These are phyloP conservation scores for Eurystomus gularis DNA, from an alignment of 2,113 vertebrate genomes.

Conservation along the genomic window DNA sequence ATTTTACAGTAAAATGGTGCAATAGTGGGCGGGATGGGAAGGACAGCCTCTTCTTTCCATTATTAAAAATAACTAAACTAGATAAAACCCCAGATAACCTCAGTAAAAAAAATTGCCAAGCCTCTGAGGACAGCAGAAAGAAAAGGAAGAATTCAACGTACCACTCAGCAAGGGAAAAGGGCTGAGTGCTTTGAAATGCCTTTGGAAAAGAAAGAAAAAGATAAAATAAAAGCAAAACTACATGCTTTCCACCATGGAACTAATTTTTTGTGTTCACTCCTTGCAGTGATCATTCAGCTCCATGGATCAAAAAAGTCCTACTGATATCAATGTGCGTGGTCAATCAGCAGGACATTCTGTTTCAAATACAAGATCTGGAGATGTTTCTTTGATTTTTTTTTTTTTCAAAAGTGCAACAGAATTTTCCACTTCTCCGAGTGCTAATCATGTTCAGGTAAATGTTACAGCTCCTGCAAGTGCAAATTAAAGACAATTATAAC, in stretches of 20 bases:
- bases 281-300: constrained; percentile 1
- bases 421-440: constrained; percentile 31
- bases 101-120: background rate
- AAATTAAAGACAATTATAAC: constrained; percentile 63
- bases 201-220: background rate
- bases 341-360: constrained; percentile 49
- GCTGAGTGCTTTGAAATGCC: background rate
- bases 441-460: constrained; percentile 28
- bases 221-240: background rate
- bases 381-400: constrained; percentile 25
- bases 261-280: constrained; percentile 9
- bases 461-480: constrained; percentile 36
- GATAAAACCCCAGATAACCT: constrained; percentile 35
- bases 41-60: background rate
- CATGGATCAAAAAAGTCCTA: constrained; percentile 6
- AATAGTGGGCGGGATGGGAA: background rate
- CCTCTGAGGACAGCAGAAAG: background rate
- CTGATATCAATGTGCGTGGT: background rate
- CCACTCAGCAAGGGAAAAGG: background rate
- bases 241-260: background rate
- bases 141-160: background rate
- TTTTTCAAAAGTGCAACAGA: background rate
- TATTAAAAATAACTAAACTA: constrained; percentile 35
- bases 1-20: background rate
- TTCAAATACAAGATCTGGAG: constrained; percentile 51